Conservation (phyloP, 1,140 invertebrate genomes). For the Leptestheria dahalacensis region DNA sequence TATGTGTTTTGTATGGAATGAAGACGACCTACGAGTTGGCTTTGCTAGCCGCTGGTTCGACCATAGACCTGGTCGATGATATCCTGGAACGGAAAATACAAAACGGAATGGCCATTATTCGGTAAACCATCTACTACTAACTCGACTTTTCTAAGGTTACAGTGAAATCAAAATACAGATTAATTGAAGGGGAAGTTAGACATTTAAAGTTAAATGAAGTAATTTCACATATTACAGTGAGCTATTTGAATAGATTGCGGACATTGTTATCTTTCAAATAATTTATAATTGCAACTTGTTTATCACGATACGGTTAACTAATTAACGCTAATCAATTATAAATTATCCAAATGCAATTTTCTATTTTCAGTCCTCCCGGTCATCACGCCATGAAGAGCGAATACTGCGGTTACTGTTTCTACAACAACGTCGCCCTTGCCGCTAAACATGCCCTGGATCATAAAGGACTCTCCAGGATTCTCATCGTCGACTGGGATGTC, state of each 20-base stretch:
- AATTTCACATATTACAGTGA: constrained; percentile 16
- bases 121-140: constrained; percentile 26
- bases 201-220: too few relatives aligned
- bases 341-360: background rate
- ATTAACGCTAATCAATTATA: too few relatives aligned
- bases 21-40: constrained; percentile 66
- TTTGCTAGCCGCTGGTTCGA: constrained; percentile 57
- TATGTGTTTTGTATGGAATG: constrained; percentile 23
- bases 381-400: constrained; percentile 88
- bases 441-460: constrained; percentile 59
- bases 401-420: constrained; percentile 87
- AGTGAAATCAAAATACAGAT: too few relatives aligned
- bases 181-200: too few relatives aligned
- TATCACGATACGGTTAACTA: too few relatives aligned
- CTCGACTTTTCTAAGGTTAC: background rate
- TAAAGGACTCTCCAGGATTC: constrained; percentile 41
- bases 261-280: too few relatives aligned
- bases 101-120: constrained; percentile 69
- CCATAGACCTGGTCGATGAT: constrained; percentile 59
- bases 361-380: constrained; percentile 66
- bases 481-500: constrained; percentile 95
- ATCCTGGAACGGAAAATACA: constrained; percentile 50
- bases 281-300: too few relatives aligned
- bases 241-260: background rate
- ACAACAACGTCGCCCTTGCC: constrained; percentile 91